A percentile compares a stretch with the other conserved stretches of the same genome.
These are phyloP conservation scores for Criorhina ranunculi DNA, from an alignment of 2,888 invertebrate species.

Conservation along the genomic window DNA sequence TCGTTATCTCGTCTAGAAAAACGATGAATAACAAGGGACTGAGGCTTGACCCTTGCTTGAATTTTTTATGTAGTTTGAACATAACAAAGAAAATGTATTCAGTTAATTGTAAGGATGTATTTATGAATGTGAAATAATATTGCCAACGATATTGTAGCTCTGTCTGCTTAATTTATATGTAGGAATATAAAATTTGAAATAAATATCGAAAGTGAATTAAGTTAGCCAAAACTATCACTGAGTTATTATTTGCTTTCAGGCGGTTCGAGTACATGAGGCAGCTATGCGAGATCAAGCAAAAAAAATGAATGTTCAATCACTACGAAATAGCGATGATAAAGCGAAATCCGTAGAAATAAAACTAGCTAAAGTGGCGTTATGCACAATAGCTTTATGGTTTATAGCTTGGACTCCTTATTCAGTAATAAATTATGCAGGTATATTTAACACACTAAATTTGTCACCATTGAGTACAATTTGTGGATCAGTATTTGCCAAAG, in stretches of 20 bases:
- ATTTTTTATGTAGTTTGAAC: too few species aligned
- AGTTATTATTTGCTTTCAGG: conserved; percentile 79
- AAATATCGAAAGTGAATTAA: too few species aligned
- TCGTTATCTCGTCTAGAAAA: too few species aligned
- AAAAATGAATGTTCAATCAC: conserved; percentile 88
- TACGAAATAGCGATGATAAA: conserved; percentile 85
- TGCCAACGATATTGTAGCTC: too few species aligned
- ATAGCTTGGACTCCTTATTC: conserved; percentile 89
- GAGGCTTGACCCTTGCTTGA: too few species aligned
- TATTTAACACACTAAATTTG: conserved; percentile 85
- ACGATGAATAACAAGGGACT: too few species aligned
- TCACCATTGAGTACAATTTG: conserved; percentile 86
- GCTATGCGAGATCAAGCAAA: conserved; percentile 87
- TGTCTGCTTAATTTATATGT: too few species aligned
- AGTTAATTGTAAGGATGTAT: too few species aligned
- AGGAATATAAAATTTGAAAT: too few species aligned
- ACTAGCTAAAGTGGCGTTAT: conserved; percentile 87
- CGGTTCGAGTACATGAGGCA: conserved; percentile 86
- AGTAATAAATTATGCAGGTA: conserved; percentile 86
- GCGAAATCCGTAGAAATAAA: conserved; percentile 86
- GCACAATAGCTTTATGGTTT: conserved; percentile 88
- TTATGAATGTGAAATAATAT: too few species aligned
- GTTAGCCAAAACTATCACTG: too few species aligned
- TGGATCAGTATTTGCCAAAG: conserved; percentile 87
- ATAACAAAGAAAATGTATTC: too few species aligned